phyloP scores from a whole-genome alignment of 2,113 vertebrate genomes.

The Tachysurus fulvidraco region DNA sequence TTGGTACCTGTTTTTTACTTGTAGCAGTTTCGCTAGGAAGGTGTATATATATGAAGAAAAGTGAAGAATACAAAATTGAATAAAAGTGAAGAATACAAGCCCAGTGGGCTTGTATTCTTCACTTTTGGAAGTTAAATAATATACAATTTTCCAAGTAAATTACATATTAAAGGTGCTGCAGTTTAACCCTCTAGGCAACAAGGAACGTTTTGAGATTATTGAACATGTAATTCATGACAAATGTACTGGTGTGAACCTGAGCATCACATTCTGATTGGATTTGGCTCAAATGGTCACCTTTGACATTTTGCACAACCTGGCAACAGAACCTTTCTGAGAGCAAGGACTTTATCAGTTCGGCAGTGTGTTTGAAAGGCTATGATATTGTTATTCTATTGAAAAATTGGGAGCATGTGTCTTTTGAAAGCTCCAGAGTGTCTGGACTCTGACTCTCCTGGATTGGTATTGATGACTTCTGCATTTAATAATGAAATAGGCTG shows the following conservation, averaged over 20 bases:
- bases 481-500: slow-evolving; percentile 9
- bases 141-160: neutral
- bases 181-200: neutral
- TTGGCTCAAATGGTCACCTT: neutral
- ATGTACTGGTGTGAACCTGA: neutral
- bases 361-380: neutral
- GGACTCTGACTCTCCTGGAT: neutral
- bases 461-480: slow-evolving; percentile 10
- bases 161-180: neutral
- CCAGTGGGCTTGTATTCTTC: neutral
- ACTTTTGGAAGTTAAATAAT: neutral
- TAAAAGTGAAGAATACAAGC: too few relatives aligned
- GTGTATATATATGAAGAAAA: too few relatives aligned
- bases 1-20: too few relatives aligned
- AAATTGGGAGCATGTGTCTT: neutral
- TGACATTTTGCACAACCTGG: neutral
- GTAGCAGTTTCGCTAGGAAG: neutral
- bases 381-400: neutral
- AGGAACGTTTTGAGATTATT: neutral
- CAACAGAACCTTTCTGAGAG: neutral
- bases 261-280: neutral
- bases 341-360: neutral
- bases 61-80: too few relatives aligned
- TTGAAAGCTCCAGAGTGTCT: neutral
- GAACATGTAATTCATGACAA: neutral